Evolutionary conservation across 2,888 invertebrate genomes (phyloP), one percentile per base, ranked within the genome.

Genomic region (Oasisia sp.): DNA sequence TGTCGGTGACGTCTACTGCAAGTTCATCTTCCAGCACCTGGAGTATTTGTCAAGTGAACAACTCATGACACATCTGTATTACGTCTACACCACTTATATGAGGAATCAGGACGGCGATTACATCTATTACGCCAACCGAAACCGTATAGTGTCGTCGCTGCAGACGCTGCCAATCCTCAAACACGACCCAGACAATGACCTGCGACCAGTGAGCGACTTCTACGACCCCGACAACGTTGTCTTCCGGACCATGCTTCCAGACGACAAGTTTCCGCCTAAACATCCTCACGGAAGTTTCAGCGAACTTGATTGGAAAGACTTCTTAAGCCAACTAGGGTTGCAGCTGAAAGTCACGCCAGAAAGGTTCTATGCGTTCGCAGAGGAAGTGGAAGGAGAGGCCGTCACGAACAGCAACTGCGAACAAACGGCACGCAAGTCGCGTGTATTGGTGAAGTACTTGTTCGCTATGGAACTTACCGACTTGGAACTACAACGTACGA

Each of bases 11-110:
- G 94, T 94, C 19, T 94, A 94, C 89, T 94, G 93, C 45, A 91
- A 94, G 38, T 94, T 94, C 91, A 94, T 94, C 58, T 93, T 94
- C 89, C 94, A 94, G 89, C 94, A 94, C 89, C 93, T 94, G 91
- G 94, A 94, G 91, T 94, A 94, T 89, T 92, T 94, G 91, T 90
- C 93, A 19, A 92, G 74, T 5, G 93, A 92, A 32, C 94, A 94
- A 7, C 90, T 93, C 50, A 91, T 93, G 38, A 92, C 93, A 0
- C 94, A 94, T 91, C 91, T 94, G 50, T 91, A 93, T 74, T 93
- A 94, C 89, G 91, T 94, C 58, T 92, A 93, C 91, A 91, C 89
- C 90, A 92, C 92, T 27, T 94, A 93, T 91, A 89, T 94, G 32
- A 92, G 91, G 89, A 19, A n/a, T 74, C 19, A n/a, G 4, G 19